Conservation (phyloP, 2,113 vertebrate genomes). For the Lucifuga dentata region DNA sequence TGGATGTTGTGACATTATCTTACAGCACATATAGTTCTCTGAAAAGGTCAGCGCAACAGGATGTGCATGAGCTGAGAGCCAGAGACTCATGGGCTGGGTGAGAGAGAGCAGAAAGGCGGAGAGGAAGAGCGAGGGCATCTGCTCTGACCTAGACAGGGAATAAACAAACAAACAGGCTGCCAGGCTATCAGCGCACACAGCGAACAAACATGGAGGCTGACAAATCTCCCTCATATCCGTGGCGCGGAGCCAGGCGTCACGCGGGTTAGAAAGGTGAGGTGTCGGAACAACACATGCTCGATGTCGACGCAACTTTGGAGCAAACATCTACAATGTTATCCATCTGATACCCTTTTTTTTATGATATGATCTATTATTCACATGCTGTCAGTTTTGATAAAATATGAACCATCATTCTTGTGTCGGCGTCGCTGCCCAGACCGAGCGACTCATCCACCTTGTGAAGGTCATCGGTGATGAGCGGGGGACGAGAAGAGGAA, state of each 20-base stretch:
- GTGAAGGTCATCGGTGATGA: slow-evolving; percentile 16
- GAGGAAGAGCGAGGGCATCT: slow-evolving; percentile 60
- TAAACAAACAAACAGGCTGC: slow-evolving; percentile 76
- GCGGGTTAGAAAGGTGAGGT: slow-evolving; percentile 44
- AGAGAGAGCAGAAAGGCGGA: slow-evolving; percentile 45
- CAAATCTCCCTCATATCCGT: slow-evolving; percentile 68
- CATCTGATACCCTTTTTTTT: neutral
- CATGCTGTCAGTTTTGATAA: neutral
- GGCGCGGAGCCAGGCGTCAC: slow-evolving; percentile 56
- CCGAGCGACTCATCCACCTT: neutral
- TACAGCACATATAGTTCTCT: slow-evolving; percentile 38
- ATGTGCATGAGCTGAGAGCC: slow-evolving; percentile 30
- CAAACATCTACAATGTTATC: slow-evolving; percentile 16
- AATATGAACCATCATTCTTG: neutral
- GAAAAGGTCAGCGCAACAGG: slow-evolving; percentile 58
- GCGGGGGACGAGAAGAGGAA: neutral
- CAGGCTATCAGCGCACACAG: slow-evolving; percentile 65
- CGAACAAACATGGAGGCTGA: slow-evolving; percentile 67
- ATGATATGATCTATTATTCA: neutral
- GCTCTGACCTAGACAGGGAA: slow-evolving; percentile 74
- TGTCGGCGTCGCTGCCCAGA: neutral
- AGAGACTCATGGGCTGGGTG: slow-evolving; percentile 6
- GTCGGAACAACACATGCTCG: slow-evolving; percentile 27
- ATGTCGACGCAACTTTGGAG: slow-evolving; percentile 9
- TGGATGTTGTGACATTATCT: slow-evolving; percentile 49